Evolutionary conservation across 1,140 invertebrate genomes (phyloP).

Genomic region (Saccostrea glomerata): DNA sequence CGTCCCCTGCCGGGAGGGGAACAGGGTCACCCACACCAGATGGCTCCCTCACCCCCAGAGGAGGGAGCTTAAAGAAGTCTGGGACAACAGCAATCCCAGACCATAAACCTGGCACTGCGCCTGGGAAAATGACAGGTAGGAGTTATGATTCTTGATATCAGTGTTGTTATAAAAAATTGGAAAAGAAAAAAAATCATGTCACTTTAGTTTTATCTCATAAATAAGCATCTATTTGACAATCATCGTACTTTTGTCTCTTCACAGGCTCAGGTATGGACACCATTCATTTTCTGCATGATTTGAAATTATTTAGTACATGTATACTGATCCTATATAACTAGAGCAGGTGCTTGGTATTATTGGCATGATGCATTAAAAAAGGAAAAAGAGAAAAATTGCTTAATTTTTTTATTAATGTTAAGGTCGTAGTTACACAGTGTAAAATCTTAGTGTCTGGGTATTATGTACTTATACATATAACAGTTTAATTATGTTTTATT

Average conservation of each 20-base stretch:
- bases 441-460: no score
- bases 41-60: constrained; percentile 17
- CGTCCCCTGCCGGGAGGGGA: constrained; percentile 42
- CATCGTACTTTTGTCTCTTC: not conserved
- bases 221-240: not conserved
- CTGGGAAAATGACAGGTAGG: constrained; percentile 72
- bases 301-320: not conserved
- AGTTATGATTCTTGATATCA: not conserved
- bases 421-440: no score
- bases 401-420: no score
- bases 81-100: constrained; percentile 43
- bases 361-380: not conserved
- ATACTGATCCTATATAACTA: not conserved
- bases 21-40: constrained; percentile 33
- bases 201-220: not conserved
- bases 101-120: constrained; percentile 70
- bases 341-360: not conserved
- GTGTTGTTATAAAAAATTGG: no score
- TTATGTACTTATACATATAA: no score
- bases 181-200: not conserved
- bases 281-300: constrained; percentile 28
- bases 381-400: not conserved
- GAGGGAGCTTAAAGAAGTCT: constrained; percentile 49
- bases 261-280: constrained; percentile 4
- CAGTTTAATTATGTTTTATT: no score